Conservation (phyloP, 2,888 invertebrate genomes). For the Pherbina coryleti region DNA sequence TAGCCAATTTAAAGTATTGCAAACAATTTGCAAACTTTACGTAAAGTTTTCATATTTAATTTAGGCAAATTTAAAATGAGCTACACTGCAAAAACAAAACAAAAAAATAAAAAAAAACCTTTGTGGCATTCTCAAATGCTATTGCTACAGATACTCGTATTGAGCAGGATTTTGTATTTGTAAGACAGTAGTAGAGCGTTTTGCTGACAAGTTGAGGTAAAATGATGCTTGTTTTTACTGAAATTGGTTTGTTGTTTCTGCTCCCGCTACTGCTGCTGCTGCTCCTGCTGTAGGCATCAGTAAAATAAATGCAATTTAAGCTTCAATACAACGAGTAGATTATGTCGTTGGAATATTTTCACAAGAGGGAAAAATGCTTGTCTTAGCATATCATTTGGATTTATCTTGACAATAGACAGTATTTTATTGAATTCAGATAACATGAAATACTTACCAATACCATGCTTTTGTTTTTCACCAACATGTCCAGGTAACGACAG, state of each 20-base stretch:
- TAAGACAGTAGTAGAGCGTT: too few relatives aligned
- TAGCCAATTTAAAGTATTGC: constrained; percentile 30
- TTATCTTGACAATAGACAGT: neutral
- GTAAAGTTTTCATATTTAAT: constrained; percentile 26
- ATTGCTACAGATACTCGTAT: too few relatives aligned
- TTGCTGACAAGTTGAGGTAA: neutral
- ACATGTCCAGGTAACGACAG: constrained; percentile 81
- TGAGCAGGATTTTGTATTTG: too few relatives aligned
- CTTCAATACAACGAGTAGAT: neutral
- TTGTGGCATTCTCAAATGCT: too few relatives aligned
- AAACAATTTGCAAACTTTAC: constrained; percentile 14
- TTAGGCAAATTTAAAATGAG: constrained; percentile 19
- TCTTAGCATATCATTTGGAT: neutral
- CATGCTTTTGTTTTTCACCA: constrained; percentile 78
- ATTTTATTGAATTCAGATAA: neutral
- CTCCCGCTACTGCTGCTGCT: neutral
- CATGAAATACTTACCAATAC: constrained; percentile 74
- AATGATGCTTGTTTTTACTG: neutral
- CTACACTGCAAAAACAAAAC: neutral
- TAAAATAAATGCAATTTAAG: constrained; percentile 60
- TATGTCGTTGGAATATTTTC: neutral
- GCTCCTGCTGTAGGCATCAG: neutral
- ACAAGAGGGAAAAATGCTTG: too few relatives aligned
- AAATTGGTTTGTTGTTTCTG: neutral
- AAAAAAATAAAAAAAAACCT: neutral